phyloP scores from a whole-genome alignment of 2,888 invertebrate species.

The Eudemis profundana region DNA sequence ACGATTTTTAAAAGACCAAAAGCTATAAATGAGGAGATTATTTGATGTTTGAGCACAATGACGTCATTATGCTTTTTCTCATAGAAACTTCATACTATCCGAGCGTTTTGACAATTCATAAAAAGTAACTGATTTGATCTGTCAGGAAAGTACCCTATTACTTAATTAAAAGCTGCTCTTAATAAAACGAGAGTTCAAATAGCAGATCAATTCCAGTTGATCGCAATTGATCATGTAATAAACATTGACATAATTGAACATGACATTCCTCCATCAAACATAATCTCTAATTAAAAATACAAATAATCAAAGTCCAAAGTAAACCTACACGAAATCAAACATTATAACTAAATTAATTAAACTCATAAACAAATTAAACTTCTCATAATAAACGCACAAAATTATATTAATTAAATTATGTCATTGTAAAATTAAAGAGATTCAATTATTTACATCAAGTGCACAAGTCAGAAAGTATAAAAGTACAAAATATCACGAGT shows the following conservation, averaged over 20 bases:
- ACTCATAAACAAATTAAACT: slow-evolving; percentile 31
- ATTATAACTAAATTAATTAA: slow-evolving; percentile 32
- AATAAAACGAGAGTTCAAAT: slow-evolving; percentile 13
- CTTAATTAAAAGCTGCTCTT: slow-evolving; percentile 31
- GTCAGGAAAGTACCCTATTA: too few species aligned
- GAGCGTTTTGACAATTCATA: too few species aligned
- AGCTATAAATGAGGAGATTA: too few species aligned
- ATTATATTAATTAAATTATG: slow-evolving; percentile 39
- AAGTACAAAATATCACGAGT: slow-evolving; percentile 37
- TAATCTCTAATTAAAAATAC: slow-evolving; percentile 39
- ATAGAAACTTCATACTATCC: too few species aligned
- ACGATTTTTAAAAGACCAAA: too few species aligned
- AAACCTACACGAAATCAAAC: slow-evolving; percentile 32
- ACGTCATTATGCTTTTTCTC: too few species aligned
- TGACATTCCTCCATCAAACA: slow-evolving; percentile 20
- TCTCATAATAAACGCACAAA: slow-evolving; percentile 35
- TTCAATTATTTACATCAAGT: slow-evolving; percentile 44
- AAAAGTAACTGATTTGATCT: too few species aligned
- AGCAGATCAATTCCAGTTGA: slow-evolving; percentile 42
- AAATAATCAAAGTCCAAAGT: slow-evolving; percentile 42
- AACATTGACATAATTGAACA: slow-evolving; percentile 30
- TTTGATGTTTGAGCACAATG: too few species aligned
- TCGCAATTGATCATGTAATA: slow-evolving; percentile 31
- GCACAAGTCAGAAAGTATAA: slow-evolving; percentile 27
- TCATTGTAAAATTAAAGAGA: slow-evolving; percentile 37